Conservation (phyloP, 2,113 vertebrate genomes). For the Hypocryptadius cinnamomeus region DNA sequence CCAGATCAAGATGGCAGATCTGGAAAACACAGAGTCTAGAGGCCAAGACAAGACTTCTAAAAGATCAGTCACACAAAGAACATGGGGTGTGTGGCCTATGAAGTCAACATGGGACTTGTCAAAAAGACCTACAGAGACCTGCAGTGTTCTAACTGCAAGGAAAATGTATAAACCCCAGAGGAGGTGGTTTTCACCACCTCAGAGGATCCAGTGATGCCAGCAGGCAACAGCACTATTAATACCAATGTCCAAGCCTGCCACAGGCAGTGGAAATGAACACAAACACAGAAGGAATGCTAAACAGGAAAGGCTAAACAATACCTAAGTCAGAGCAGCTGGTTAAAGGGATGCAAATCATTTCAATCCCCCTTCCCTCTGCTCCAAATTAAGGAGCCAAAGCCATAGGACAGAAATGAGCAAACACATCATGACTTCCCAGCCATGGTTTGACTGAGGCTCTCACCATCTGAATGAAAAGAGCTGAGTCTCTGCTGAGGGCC, state of each 20-base stretch:
- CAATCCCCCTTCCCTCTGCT: background rate
- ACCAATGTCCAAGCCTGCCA: background rate
- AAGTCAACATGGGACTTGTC: background rate
- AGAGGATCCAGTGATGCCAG: background rate
- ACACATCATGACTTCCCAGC: background rate
- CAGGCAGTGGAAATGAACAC: background rate
- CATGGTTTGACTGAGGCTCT: background rate
- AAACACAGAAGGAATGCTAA: background rate
- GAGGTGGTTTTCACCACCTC: background rate
- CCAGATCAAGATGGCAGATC: background rate
- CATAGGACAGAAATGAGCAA: background rate
- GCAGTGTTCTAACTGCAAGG: background rate
- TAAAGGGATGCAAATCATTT: background rate
- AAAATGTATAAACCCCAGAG: background rate
- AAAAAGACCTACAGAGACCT: background rate
- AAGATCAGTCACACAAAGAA: background rate
- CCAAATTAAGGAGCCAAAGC: background rate
- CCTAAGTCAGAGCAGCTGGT: background rate
- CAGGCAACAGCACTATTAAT: background rate
- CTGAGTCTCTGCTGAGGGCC: background rate
- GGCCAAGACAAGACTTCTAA: background rate
- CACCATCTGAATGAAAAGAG: background rate
- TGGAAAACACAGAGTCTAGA: background rate
- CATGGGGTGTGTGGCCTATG: background rate
- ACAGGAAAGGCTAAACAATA: slow-evolving; percentile 5